Evolutionary conservation across 2,888 invertebrate species (phyloP).

Genomic region (Epirrhoe alternata): DNA sequence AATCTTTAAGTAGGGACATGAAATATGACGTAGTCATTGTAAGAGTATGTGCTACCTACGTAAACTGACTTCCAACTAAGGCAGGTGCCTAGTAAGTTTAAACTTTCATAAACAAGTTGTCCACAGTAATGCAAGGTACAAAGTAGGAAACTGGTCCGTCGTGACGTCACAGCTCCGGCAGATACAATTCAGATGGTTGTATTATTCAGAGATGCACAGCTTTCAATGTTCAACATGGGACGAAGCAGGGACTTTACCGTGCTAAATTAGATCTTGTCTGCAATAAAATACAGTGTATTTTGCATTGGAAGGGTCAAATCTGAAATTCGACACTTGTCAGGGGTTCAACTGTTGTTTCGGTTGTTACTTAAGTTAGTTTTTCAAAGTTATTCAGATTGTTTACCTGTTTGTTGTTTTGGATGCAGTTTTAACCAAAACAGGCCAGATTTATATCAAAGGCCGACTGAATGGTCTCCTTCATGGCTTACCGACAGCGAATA

Average conservation of each 20-base stretch:
- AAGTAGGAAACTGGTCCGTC: slow-evolving; percentile 14
- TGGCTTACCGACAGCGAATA: too few relatives aligned
- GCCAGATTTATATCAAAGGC: too few relatives aligned
- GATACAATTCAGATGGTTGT: slow-evolving; percentile 21
- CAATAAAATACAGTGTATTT: background rate
- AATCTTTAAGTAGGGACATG: too few relatives aligned
- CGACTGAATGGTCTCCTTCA: too few relatives aligned
- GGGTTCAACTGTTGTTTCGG: slow-evolving; percentile 8
- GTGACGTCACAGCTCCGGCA: slow-evolving; percentile 27
- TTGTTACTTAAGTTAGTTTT: background rate
- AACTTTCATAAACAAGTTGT: slow-evolving; percentile 10
- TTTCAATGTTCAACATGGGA: slow-evolving; percentile 22
- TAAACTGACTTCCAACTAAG: background rate
- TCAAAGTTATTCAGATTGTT: background rate
- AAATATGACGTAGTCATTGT: too few relatives aligned
- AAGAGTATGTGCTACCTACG: too few relatives aligned
- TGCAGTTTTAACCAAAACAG: too few relatives aligned
- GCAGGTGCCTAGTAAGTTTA: background rate
- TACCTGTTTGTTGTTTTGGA: background rate
- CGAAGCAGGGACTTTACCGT: background rate
- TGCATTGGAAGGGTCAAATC: slow-evolving; percentile 3
- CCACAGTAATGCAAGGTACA: slow-evolving; percentile 7
- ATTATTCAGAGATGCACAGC: slow-evolving; percentile 33
- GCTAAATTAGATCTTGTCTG: background rate
- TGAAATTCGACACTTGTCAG: slow-evolving; percentile 13